These are phyloP conservation scores for Drosophila kurseongensis DNA, from an alignment of 1,140 invertebrate species.

Conservation along the genomic window DNA sequence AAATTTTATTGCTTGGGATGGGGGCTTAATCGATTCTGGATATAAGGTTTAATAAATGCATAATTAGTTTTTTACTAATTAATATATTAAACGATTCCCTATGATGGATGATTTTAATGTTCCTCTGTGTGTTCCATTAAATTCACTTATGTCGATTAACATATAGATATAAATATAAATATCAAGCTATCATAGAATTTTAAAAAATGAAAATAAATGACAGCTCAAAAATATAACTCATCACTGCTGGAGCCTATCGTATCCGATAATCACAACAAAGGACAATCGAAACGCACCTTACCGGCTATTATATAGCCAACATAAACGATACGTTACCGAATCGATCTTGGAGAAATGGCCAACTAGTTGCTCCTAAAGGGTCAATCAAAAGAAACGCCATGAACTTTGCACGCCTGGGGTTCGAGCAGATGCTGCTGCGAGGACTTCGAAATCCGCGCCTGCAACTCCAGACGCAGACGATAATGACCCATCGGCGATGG, in stretches of 20 bases:
- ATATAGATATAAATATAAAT: neutral
- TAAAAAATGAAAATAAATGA: neutral
- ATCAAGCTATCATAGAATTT: neutral
- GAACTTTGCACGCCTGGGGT: slow-evolving; percentile 50
- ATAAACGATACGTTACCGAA: slow-evolving; percentile 5
- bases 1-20: no score
- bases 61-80: no score
- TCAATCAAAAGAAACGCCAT: slow-evolving; percentile 26
- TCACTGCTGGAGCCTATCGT: neutral
- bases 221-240: neutral
- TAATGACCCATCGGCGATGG: slow-evolving; percentile 14
- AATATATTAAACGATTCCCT: no score
- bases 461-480: slow-evolving; percentile 11
- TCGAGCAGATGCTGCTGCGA: slow-evolving; percentile 20
- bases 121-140: no score
- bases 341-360: slow-evolving; percentile 1
- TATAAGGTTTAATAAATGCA: no score
- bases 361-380: slow-evolving; percentile 7
- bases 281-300: slow-evolving; percentile 10
- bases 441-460: slow-evolving; percentile 18
- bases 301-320: slow-evolving; percentile 42
- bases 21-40: no score
- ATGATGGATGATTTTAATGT: no score
- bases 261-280: slow-evolving; percentile 39
- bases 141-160: no score